phyloP scores from a whole-genome alignment of 1,140 invertebrate genomes.

The Delia radicum region DNA sequence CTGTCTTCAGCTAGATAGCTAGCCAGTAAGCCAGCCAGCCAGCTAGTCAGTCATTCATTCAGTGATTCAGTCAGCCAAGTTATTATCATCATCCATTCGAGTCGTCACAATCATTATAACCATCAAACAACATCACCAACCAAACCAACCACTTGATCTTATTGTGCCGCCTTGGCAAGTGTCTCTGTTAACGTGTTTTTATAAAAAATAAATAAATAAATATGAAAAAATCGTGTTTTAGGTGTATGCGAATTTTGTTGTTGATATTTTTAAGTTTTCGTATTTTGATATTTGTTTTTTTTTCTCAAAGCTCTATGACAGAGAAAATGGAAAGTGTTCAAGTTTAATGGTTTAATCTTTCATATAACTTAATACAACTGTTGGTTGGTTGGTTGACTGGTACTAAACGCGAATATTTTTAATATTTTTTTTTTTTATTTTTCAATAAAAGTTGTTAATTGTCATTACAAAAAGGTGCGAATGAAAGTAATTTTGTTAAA shows the following conservation, averaged over 20 bases:
- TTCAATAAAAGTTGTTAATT: not conserved
- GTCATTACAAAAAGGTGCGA: not conserved
- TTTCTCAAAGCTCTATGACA: not conserved
- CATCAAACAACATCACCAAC: not conserved
- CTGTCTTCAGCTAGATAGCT: no score
- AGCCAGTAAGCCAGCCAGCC: slow-evolving; percentile 1
- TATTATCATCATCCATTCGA: not conserved
- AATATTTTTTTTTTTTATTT: not conserved
- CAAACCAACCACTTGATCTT: slow-evolving; percentile 1
- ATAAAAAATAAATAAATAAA: not conserved
- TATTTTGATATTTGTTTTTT: not conserved
- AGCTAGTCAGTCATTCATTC: not conserved
- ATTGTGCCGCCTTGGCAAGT: not conserved
- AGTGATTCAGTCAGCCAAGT: not conserved
- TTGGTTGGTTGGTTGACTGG: not conserved
- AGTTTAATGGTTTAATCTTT: slow-evolving; percentile 4
- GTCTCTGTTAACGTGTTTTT: not conserved
- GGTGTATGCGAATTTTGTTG: not conserved
- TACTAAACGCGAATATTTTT: not conserved
- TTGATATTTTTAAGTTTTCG: not conserved
- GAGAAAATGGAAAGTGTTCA: slow-evolving; percentile 19
- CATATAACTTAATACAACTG: not conserved
- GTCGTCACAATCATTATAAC: not conserved
- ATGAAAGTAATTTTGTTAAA: not conserved
- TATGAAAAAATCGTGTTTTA: not conserved